Evolutionary conservation across 2,888 invertebrate species (phyloP).

Genomic region (Galerucella pusilla): DNA sequence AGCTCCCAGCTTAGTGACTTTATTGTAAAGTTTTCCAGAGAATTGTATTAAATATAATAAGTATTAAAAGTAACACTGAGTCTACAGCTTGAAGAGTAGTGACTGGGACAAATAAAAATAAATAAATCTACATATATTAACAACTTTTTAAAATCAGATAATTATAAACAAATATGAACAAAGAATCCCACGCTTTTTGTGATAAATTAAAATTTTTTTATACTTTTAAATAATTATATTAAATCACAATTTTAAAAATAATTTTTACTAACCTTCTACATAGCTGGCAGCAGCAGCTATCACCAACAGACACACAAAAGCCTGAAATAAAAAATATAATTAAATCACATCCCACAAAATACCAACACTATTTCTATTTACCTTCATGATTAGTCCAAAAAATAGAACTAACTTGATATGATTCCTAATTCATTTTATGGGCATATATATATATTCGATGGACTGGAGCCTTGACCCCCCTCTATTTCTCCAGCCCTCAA

Average conservation of each 20-base stretch:
- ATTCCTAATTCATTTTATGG: conserved; percentile 21
- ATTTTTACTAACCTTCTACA: conserved; percentile 44
- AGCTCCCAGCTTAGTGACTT: no score
- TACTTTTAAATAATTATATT: no score
- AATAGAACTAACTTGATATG: conserved; percentile 25
- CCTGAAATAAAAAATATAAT: conserved; percentile 49
- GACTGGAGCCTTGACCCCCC: conserved; percentile 33
- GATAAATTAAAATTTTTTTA: no score
- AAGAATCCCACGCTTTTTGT: no score
- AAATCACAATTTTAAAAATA: neutral
- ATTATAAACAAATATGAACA: no score
- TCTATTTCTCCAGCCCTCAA: conserved; percentile 22
- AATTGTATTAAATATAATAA: no score
- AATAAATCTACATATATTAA: no score
- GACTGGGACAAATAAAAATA: no score
- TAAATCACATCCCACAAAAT: conserved; percentile 15
- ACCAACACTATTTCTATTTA: conserved; percentile 11
- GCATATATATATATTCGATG: conserved; percentile 26
- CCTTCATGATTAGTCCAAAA: conserved; percentile 34
- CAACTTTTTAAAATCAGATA: no score
- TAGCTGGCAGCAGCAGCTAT: conserved; percentile 51
- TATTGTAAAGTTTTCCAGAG: no score
- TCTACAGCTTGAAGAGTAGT: no score
- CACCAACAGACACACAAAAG: conserved; percentile 55
- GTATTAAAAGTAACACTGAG: no score